Evolutionary conservation across 2,888 invertebrate genomes (phyloP).

Genomic region (Pycnomerus fuliginosus): DNA sequence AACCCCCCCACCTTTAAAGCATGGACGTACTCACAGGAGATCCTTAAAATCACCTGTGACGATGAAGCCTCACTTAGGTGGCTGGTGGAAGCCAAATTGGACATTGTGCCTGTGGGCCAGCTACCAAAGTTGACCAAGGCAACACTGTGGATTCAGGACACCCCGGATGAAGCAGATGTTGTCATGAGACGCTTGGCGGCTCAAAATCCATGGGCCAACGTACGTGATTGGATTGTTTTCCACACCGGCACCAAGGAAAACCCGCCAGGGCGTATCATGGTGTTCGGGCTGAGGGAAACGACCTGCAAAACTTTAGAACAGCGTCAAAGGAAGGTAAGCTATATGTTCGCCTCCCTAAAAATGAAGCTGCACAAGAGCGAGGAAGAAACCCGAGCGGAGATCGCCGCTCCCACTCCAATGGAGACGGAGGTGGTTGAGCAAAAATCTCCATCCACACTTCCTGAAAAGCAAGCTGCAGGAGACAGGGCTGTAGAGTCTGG

Average conservation of each 20-base stretch:
- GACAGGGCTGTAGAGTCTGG: no score
- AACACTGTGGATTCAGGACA: constrained; percentile 1
- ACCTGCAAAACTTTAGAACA: not conserved
- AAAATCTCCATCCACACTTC: no score
- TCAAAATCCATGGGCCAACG: constrained; percentile 3
- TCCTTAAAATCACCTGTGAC: not conserved
- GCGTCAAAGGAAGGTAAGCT: not conserved
- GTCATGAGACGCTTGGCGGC: not conserved
- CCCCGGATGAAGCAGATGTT: not conserved
- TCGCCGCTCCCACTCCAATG: not conserved
- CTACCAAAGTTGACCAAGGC: constrained; percentile 4
- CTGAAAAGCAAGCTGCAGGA: no score
- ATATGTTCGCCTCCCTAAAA: constrained; percentile 1
- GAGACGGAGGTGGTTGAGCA: no score
- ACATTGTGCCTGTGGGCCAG: not conserved
- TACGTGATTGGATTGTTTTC: not conserved
- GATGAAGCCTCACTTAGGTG: not conserved
- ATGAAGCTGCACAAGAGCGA: not conserved
- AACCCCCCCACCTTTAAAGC: not conserved
- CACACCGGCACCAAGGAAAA: not conserved
- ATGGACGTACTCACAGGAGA: not conserved
- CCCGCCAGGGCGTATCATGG: not conserved
- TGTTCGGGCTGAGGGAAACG: not conserved
- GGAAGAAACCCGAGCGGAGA: not conserved
- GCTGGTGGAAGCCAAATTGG: not conserved